Percentiles rank a stretch among this genome's conserved stretches.
Conservation (phyloP, 2,113 vertebrate genomes). For the Morone chrysops region DNA sequence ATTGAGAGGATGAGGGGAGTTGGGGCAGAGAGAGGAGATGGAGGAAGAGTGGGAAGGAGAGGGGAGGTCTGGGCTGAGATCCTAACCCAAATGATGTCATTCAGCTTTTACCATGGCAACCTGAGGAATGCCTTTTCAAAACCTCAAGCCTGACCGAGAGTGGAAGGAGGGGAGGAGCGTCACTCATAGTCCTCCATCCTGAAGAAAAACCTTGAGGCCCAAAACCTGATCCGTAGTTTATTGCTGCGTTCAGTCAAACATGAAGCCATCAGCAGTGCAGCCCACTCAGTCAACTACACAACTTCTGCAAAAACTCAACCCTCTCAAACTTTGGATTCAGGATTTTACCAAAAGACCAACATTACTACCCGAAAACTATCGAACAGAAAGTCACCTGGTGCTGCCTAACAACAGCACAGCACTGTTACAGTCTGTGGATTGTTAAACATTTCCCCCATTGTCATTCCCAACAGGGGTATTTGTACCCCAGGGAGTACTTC, state of each 20-base stretch:
- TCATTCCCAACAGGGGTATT: background rate
- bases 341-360: constrained; percentile 16
- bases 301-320: constrained; percentile 18
- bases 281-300: background rate
- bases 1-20: constrained; percentile 71
- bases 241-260: constrained; percentile 44
- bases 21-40: constrained; percentile 43
- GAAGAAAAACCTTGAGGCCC: constrained; percentile 53
- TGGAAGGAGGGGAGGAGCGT: constrained; percentile 22
- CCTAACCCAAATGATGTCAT: constrained; percentile 76
- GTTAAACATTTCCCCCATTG: background rate
- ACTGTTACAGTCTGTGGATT: background rate
- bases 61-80: constrained; percentile 63
- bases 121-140: constrained; percentile 79
- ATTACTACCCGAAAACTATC: background rate
- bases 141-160: constrained; percentile 37
- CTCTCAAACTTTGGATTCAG: background rate
- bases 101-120: constrained; percentile 80
- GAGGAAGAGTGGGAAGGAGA: constrained; percentile 48
- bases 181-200: constrained; percentile 10
- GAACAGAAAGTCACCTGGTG: background rate
- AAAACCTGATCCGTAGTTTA: constrained; percentile 48
- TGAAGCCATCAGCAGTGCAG: constrained; percentile 27
- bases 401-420: background rate
- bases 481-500: background rate